Percentiles rank a stretch among this genome's conserved stretches.
These are phyloP conservation scores for Ectropis grisescens DNA, from an alignment of 1,140 invertebrate species.

Conservation along the genomic window DNA sequence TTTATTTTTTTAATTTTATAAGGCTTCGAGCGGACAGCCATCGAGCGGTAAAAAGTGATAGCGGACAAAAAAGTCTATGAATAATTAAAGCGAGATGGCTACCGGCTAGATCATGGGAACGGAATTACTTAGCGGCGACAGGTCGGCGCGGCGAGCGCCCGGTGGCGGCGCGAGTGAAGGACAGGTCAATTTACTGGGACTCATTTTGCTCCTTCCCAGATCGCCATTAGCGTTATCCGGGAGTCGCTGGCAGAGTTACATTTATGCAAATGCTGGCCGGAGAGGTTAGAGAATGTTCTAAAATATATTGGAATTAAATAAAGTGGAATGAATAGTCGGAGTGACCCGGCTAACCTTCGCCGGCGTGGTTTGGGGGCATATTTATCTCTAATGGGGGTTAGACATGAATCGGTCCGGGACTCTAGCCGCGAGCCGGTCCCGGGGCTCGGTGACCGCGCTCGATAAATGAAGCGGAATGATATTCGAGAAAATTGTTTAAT, in stretches of 20 bases:
- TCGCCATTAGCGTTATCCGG: conserved; percentile 27
- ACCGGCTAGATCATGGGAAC: conserved; percentile 66
- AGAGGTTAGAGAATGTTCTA: conserved; percentile 13
- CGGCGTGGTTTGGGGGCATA: conserved; percentile 52
- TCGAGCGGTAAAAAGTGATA: conserved; percentile 61
- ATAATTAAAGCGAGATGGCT: conserved; percentile 69
- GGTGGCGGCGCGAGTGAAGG: conserved; percentile 40
- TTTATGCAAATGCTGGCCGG: conserved; percentile 23
- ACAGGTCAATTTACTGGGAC: conserved; percentile 64
- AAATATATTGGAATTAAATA: conserved; percentile 19
- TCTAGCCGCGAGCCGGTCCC: conserved; percentile 48
- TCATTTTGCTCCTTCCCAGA: conserved; percentile 39
- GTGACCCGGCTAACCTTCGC: conserved; percentile 33
- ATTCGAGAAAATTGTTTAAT: conserved; percentile 65
- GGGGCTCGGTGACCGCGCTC: conserved; percentile 26
- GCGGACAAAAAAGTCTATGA: conserved; percentile 65
- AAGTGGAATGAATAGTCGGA: conserved; percentile 25
- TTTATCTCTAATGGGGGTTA: conserved; percentile 64
- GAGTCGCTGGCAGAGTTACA: conserved; percentile 27
- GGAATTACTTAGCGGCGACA: conserved; percentile 58
- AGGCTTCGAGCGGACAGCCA: conserved; percentile 43
- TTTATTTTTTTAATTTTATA: conserved; percentile 67
- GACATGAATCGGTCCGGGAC: conserved; percentile 41
- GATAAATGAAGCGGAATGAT: conserved; percentile 49
- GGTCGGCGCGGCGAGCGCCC: conserved; percentile 34